Evolutionary conservation across 1,140 invertebrate species (phyloP), one percentile per base, ranked within the genome.

Genomic region (Hesperophylax magnus): DNA sequence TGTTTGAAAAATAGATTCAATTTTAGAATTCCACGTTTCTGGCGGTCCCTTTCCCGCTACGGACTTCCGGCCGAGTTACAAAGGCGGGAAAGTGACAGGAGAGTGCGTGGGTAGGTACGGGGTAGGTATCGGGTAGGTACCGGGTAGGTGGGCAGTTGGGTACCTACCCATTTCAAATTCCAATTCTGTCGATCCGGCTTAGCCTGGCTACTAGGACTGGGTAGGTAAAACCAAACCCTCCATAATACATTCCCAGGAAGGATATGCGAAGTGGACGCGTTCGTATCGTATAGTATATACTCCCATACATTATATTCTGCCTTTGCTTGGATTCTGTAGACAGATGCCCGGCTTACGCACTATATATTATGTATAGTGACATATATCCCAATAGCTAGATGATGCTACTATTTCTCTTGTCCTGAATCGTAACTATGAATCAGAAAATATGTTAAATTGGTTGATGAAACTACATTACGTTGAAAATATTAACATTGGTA

Each of bases 131-230:
- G n/a, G n/a, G n/a, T n/a, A n/a, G 31, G 31, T 31, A 31, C 31
- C 31, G 5, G 9, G 39, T 3, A 47, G 39, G 1, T 47, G 9
- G 39, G 39, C 14, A 14, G 39, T 11, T 47, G 39, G 9, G 34
- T 52, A 58, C 24, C 18, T 77, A 79, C 76, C 76, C 77, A 80
- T 83, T 83, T 74, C 79, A 81, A 83, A 83, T 83, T 83, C 82
- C 79, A 83, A 81, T 83, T 83, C 82, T 83, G 79, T 81, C 82
- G 79, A 83, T 81, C 82, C 79, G 82, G 78, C 79, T 83, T 83
- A 83, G 78, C 67, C 61, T 78, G 77, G 81, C 39, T 47, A 47
- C 39, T 5, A 8, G 39, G 11, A 14, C 39, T 14, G 79, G 77
- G 82, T 79, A 78, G 82, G 82, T 75, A 81, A 83, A 81, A 79